Percentiles rank a stretch among this genome's conserved stretches.
phyloP scores from a whole-genome alignment of 2,113 vertebrate genomes.

The Dissostichus mawsoni region DNA sequence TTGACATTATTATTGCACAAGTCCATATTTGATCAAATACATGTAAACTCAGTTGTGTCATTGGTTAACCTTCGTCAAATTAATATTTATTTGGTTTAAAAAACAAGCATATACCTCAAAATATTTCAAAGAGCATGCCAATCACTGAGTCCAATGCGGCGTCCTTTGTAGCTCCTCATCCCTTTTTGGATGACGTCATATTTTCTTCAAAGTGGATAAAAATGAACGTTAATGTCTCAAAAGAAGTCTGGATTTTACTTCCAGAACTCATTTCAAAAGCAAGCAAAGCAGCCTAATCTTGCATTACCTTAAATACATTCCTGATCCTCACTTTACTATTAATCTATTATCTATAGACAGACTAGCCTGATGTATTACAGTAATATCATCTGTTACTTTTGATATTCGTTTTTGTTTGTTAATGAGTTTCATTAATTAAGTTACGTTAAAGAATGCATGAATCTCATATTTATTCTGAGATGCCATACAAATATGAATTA shows the following conservation, averaged over 20 bases:
- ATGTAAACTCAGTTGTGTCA: background rate
- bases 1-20: background rate
- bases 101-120: background rate
- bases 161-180: background rate
- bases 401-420: background rate
- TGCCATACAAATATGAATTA: background rate
- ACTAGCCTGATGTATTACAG: background rate
- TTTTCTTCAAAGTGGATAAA: background rate
- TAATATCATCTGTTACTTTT: background rate
- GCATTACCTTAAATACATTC: background rate
- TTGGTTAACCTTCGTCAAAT: background rate
- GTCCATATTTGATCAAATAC: background rate
- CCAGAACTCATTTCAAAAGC: background rate
- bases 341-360: background rate
- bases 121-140: background rate
- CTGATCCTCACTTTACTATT: background rate
- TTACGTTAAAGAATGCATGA: background rate
- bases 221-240: background rate
- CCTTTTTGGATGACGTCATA: background rate
- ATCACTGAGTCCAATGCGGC: background rate
- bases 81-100: background rate
- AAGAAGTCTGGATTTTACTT: background rate
- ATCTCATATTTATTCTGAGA: background rate
- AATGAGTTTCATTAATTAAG: background rate
- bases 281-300: background rate